Conservation (phyloP, 2,113 vertebrate genomes). For the Circaetus gallicus region DNA sequence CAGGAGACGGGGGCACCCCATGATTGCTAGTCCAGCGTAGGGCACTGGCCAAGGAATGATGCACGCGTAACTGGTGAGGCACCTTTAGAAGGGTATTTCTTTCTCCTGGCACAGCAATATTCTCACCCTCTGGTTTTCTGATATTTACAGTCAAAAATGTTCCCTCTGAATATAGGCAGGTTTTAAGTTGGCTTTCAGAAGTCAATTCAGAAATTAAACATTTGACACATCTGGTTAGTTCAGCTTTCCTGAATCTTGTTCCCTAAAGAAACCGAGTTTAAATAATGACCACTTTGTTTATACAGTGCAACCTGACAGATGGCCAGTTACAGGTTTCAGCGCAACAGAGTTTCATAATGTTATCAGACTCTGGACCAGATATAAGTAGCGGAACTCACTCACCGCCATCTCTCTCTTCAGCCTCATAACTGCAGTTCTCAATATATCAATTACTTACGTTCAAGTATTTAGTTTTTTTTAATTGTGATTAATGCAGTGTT, state of each 20-base stretch:
- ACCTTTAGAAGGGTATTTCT: not conserved
- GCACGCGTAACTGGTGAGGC: rapidly evolving
- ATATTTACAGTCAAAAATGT: not conserved
- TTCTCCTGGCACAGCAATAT: not conserved
- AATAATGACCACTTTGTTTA: not conserved
- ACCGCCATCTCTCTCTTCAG: not conserved
- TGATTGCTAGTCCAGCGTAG: not conserved
- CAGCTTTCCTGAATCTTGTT: not conserved
- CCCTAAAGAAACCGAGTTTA: not conserved
- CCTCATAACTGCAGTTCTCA: not conserved
- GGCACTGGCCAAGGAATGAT: not conserved
- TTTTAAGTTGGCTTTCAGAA: not conserved
- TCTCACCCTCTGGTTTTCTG: not conserved
- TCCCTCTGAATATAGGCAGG: not conserved
- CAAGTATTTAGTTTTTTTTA: not conserved
- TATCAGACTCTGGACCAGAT: not conserved
- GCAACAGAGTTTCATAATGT: not conserved
- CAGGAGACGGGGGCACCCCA: not conserved
- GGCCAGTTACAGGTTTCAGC: not conserved
- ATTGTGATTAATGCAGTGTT: not conserved
- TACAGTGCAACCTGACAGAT: not conserved
- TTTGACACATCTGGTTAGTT: not conserved
- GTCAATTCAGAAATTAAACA: not conserved
- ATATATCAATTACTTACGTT: not conserved
- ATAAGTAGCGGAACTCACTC: not conserved